Conservation (phyloP, 2,797 vertebrate genomes). For the Acropternis orthonyx region DNA sequence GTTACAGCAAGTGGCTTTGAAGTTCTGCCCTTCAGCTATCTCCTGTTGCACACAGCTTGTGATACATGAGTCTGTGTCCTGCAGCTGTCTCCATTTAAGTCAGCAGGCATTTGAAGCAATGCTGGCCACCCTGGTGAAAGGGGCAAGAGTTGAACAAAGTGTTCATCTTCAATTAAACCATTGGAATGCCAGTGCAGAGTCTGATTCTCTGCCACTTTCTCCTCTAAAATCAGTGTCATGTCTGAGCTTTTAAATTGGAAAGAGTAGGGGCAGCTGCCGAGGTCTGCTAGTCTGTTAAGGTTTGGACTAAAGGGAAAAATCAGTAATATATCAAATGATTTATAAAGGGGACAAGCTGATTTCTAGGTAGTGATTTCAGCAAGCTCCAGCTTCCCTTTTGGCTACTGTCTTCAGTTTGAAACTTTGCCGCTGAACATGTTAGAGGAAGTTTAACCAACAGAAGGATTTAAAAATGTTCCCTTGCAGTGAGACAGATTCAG, state of each 20-base stretch:
- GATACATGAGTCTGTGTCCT: constrained; percentile 61
- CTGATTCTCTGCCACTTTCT: constrained; percentile 52
- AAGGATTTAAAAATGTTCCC: not conserved
- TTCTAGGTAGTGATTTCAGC: not conserved
- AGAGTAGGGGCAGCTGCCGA: not conserved
- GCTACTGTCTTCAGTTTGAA: not conserved
- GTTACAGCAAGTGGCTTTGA: constrained; percentile 72
- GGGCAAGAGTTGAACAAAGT: constrained; percentile 72
- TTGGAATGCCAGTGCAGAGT: constrained; percentile 41
- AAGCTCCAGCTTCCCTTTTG: not conserved
- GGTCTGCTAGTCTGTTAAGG: not conserved
- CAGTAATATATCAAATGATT: not conserved
- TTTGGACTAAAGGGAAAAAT: not conserved
- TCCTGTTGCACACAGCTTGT: constrained; percentile 67
- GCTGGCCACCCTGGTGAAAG: constrained; percentile 56
- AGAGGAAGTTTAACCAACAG: not conserved
- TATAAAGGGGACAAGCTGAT: not conserved
- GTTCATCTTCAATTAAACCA: constrained; percentile 66
- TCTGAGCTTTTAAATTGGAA: not conserved
- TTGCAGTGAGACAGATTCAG: not conserved
- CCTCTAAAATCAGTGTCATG: not conserved
- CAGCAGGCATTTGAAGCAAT: constrained; percentile 73
- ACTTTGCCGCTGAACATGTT: not conserved
- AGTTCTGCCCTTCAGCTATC: constrained; percentile 77
- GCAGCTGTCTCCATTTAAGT: constrained; percentile 77